phyloP scores from a whole-genome alignment of 2,888 invertebrate genomes.

The Margaritifera margaritifera region DNA sequence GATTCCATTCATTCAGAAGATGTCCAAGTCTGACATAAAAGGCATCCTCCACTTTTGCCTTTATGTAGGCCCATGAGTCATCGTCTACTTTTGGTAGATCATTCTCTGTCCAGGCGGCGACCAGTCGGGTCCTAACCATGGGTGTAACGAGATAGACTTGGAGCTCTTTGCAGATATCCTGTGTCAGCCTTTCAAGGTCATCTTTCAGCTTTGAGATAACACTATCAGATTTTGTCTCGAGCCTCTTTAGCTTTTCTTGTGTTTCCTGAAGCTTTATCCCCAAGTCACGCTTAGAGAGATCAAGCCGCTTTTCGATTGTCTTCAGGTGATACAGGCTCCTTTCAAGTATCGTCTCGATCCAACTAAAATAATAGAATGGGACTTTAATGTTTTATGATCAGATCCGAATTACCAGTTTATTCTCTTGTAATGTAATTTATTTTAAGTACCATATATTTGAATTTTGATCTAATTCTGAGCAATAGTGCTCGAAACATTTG shows the following conservation, averaged over 20 bases:
- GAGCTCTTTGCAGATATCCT: conserved; percentile 25
- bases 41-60: conserved; percentile 27
- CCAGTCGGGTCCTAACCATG: conserved; percentile 29
- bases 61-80: conserved; percentile 33
- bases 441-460: no score
- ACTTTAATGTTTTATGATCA: no score
- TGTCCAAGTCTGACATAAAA: conserved; percentile 35
- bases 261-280: conserved; percentile 33
- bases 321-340: conserved; percentile 47
- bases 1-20: conserved; percentile 42
- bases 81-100: conserved; percentile 33
- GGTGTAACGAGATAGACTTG: conserved; percentile 27
- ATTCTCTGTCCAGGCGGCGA: conserved; percentile 28
- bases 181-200: conserved; percentile 32
- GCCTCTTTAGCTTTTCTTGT: conserved; percentile 32
- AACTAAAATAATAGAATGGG: conserved; percentile 30
- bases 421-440: no score
- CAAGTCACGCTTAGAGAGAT: conserved; percentile 45
- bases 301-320: conserved; percentile 47
- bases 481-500: no score
- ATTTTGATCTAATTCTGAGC: no score
- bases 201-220: conserved; percentile 27
- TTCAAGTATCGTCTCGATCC: conserved; percentile 55
- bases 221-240: conserved; percentile 36
- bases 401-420: no score